These are phyloP conservation scores for Trematomus bernacchii DNA, from an alignment of 2,797 vertebrate genomes.

Conservation along the genomic window DNA sequence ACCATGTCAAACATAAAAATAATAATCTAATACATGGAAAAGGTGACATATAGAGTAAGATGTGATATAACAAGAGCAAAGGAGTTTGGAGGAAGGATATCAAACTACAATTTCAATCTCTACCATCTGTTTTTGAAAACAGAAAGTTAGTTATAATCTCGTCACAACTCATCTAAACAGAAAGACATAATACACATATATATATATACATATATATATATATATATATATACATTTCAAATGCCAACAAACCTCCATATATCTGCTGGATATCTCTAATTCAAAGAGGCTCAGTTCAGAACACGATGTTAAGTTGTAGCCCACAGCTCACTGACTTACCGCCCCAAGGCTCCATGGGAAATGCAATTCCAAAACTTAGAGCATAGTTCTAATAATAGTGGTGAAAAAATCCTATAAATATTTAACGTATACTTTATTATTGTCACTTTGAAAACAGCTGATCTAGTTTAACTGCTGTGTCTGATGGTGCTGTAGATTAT, in stretches of 20 bases:
- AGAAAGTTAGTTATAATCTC: background rate
- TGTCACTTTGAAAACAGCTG: background rate
- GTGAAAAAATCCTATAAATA: background rate
- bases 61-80: background rate
- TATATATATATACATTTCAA: too few species aligned
- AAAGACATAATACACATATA: too few species aligned
- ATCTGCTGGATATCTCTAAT: too few species aligned
- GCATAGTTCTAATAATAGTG: background rate
- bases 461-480: background rate
- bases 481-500: background rate
- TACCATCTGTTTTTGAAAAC: background rate
- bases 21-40: background rate
- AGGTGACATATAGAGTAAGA: background rate
- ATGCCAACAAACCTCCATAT: too few species aligned
- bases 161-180: too few species aligned
- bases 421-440: background rate
- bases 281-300: too few species aligned
- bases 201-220: too few species aligned
- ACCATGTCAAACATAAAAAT: background rate
- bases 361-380: background rate
- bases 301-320: background rate
- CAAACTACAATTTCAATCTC: background rate
- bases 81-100: background rate
- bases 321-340: background rate
- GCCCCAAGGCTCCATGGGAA: background rate